Conservation (phyloP, 2,888 invertebrate species). For the Leptogaster cylindrica region DNA sequence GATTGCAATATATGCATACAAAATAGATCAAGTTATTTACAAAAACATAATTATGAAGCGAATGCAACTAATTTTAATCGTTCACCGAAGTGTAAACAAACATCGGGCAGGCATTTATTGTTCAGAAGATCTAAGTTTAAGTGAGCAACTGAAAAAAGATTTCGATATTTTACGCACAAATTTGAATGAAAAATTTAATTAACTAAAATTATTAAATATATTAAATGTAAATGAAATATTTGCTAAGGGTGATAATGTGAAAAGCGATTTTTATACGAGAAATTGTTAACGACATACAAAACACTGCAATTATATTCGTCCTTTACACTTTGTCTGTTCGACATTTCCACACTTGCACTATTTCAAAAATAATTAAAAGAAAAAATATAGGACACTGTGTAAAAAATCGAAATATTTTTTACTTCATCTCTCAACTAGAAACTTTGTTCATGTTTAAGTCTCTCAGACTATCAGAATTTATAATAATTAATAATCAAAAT, state of each 20-base stretch:
- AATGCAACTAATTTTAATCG: conserved; percentile 18
- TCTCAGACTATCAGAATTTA: conserved; percentile 18
- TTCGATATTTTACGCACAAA: conserved; percentile 34
- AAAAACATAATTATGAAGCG: conserved; percentile 11
- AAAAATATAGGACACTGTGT: conserved; percentile 2
- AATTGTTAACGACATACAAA: neutral
- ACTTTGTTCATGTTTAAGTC: conserved; percentile 15
- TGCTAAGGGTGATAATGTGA: conserved; percentile 27
- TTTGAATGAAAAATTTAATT: neutral
- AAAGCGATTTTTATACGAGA: conserved; percentile 12
- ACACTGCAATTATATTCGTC: conserved; percentile 12
- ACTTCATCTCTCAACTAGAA: conserved; percentile 10
- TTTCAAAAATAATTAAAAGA: neutral
- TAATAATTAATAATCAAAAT: conserved; percentile 10
- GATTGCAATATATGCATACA: conserved; percentile 28
- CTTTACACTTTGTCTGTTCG: neutral
- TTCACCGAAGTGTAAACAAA: neutral
- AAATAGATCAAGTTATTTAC: conserved; percentile 29
- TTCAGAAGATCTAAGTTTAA: conserved; percentile 9
- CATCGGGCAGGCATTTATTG: neutral
- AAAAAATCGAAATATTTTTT: conserved; percentile 27
- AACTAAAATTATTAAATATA: conserved; percentile 5
- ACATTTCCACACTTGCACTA: neutral
- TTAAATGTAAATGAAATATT: neutral
- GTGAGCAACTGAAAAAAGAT: neutral